A percentile compares a stretch with the other conserved stretches of the same genome.
Evolutionary conservation across 2,797 vertebrate genomes (phyloP).

Genomic region (Gymnopithys bicolor): DNA sequence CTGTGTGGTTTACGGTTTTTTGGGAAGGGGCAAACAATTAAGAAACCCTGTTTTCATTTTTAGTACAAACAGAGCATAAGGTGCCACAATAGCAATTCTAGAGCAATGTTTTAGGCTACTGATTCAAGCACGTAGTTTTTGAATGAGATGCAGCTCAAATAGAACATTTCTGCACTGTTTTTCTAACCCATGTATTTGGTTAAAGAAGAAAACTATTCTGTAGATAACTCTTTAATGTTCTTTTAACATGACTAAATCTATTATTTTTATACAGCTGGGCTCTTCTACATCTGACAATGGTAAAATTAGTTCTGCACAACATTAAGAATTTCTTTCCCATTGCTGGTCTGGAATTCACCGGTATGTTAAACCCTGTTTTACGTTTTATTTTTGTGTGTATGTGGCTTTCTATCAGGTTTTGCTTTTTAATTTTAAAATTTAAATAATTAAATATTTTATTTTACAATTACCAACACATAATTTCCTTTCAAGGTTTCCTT

Average conservation of each 20-base stretch:
- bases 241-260: neutral
- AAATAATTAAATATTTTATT: neutral
- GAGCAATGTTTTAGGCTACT: neutral
- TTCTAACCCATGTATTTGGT: neutral
- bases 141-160: neutral
- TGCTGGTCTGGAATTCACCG: slow-evolving; percentile 91
- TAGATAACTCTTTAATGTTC: neutral
- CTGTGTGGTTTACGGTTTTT: neutral
- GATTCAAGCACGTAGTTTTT: neutral
- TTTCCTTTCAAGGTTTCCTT: neutral
- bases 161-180: neutral
- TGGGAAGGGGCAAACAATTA: neutral
- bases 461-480: neutral
- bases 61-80: neutral
- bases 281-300: slow-evolving; percentile 93
- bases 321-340: slow-evolving; percentile 95
- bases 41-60: neutral
- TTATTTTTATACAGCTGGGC: slow-evolving; percentile 84
- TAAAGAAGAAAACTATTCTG: neutral
- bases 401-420: neutral
- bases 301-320: slow-evolving; percentile 92
- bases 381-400: neutral
- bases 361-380: slow-evolving; percentile 74
- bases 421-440: neutral
- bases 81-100: neutral